Conservation (phyloP, 2,888 invertebrate species). For the Caenorhabditis angaria region DNA sequence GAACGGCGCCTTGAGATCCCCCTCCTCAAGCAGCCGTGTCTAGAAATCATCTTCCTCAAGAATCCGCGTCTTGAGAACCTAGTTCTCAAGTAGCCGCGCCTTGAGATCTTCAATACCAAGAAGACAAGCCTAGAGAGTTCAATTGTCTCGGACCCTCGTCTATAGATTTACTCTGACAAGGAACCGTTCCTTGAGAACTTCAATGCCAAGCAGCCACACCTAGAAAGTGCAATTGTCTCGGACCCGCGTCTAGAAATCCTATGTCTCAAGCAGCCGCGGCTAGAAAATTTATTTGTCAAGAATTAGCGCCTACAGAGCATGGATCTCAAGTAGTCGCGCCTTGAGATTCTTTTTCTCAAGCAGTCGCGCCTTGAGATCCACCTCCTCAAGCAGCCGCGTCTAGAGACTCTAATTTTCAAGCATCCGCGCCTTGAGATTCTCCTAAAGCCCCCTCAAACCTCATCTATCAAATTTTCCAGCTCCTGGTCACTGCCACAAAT, state of each 20-base stretch:
- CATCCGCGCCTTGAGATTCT: background rate
- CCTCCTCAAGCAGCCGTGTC: background rate
- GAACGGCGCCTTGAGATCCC: background rate
- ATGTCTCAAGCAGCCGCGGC: too few relatives aligned
- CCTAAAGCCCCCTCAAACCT: background rate
- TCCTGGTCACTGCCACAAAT: slow-evolving; percentile 25
- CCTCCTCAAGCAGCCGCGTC: background rate
- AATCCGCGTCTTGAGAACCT: background rate
- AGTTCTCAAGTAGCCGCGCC: too few relatives aligned
- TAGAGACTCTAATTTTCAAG: background rate
- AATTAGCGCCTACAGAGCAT: background rate
- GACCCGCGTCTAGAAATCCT: too few relatives aligned
- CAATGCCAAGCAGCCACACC: too few relatives aligned
- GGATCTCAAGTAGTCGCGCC: background rate
- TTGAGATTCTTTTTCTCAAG: background rate
- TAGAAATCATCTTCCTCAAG: background rate
- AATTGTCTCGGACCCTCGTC: too few relatives aligned
- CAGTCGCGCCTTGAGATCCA: background rate
- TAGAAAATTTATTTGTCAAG: too few relatives aligned
- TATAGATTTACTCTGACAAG: too few relatives aligned
- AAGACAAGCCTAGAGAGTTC: too few relatives aligned
- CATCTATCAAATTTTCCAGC: too few relatives aligned
- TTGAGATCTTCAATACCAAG: too few relatives aligned
- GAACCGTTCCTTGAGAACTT: too few relatives aligned
- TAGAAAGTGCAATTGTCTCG: too few relatives aligned